phyloP scores from a whole-genome alignment of 2,888 invertebrate species.

The Drosophila subquinaria region DNA sequence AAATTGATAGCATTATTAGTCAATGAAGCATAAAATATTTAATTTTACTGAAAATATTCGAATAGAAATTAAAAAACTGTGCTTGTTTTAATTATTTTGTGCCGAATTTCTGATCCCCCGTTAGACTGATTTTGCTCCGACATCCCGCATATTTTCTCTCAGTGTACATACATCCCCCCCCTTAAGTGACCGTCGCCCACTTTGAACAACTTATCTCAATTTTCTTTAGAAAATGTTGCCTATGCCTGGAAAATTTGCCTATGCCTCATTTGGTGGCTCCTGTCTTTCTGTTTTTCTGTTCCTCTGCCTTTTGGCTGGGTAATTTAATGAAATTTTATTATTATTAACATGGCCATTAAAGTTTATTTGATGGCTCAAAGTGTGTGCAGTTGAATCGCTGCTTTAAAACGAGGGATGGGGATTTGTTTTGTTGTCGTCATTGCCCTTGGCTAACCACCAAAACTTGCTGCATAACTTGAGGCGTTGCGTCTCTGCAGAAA shows the following conservation, averaged over 20 bases:
- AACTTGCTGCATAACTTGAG: constrained; percentile 71
- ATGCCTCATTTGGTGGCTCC: constrained; percentile 47
- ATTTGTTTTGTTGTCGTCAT: constrained; percentile 35
- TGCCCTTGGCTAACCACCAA: constrained; percentile 63
- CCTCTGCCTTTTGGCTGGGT: constrained; percentile 32
- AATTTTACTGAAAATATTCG: no score
- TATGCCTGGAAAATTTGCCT: constrained; percentile 58
- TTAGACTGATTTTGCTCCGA: no score
- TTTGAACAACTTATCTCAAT: constrained; percentile 69
- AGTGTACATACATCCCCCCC: not conserved
- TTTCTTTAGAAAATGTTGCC: constrained; percentile 29
- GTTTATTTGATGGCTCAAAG: constrained; percentile 78
- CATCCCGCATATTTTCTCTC: no score
- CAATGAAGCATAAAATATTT: no score
- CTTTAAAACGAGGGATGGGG: not conserved
- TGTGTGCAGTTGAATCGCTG: constrained; percentile 45
- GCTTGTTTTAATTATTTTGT: no score
- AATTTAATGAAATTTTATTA: constrained; percentile 83
- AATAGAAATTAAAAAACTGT: no score
- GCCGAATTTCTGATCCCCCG: no score
- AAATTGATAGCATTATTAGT: no score
- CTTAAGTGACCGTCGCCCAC: constrained; percentile 25
- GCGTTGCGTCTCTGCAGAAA: constrained; percentile 35
- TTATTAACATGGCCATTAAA: constrained; percentile 82
- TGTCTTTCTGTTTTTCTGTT: constrained; percentile 3